phyloP scores from a whole-genome alignment of 2,888 invertebrate genomes.

The Lobophora halterata region DNA sequence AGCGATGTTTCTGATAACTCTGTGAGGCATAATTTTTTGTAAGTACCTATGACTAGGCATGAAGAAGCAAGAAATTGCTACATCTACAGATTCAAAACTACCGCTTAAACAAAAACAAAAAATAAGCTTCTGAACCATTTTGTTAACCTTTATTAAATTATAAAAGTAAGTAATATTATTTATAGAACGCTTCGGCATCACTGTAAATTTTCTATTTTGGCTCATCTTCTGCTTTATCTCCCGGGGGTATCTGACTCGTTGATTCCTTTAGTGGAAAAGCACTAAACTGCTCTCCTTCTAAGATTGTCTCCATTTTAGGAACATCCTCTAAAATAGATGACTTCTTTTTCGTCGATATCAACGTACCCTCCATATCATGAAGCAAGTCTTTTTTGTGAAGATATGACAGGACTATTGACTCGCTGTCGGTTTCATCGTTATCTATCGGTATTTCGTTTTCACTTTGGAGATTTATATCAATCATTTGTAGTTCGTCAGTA shows the following conservation, averaged over 20 bases:
- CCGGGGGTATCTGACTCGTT: slow-evolving; percentile 18
- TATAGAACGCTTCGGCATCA: slow-evolving; percentile 9
- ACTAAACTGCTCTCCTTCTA: slow-evolving; percentile 48
- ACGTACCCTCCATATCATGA: slow-evolving; percentile 37
- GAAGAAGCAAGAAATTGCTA: no score
- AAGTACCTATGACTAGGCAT: no score
- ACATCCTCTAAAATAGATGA: slow-evolving; percentile 49
- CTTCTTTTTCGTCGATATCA: slow-evolving; percentile 46
- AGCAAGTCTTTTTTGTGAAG: slow-evolving; percentile 45
- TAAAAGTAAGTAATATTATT: no score
- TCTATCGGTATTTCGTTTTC: slow-evolving; percentile 43
- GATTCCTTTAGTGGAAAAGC: slow-evolving; percentile 32
- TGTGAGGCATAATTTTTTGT: slow-evolving; percentile 32
- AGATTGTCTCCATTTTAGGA: slow-evolving; percentile 59
- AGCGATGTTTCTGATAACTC: slow-evolving; percentile 50
- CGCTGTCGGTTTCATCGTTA: slow-evolving; percentile 39
- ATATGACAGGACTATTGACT: slow-evolving; percentile 54
- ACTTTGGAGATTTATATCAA: slow-evolving; percentile 52
- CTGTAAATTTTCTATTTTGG: slow-evolving; percentile 16
- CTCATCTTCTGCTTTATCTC: slow-evolving; percentile 24
- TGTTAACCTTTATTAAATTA: no score
- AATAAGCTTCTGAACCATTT: no score
- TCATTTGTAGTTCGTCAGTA: slow-evolving; percentile 46
- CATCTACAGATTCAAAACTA: no score
- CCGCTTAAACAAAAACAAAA: neutral